Conservation (phyloP, 1,140 invertebrate species). For the Drosophila bifasciata region DNA sequence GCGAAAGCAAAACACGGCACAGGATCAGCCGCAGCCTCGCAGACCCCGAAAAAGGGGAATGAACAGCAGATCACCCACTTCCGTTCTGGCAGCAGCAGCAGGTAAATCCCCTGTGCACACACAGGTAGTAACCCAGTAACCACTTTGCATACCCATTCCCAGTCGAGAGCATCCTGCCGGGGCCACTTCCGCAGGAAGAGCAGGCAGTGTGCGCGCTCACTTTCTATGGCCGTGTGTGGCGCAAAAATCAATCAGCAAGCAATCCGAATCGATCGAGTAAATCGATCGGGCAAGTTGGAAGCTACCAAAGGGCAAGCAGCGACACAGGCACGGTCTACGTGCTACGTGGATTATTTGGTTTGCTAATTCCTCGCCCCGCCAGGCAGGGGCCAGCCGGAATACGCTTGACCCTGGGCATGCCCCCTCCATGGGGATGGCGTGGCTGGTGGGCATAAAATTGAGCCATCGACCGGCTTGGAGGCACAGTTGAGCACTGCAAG, state of each 20-base stretch:
- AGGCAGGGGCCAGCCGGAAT: constrained; percentile 4
- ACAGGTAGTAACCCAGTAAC: constrained; percentile 5
- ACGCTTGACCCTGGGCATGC: constrained; percentile 51
- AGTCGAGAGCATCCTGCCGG: background rate
- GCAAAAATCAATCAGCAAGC: background rate
- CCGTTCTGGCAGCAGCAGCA: constrained; percentile 31
- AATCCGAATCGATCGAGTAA: too few species aligned
- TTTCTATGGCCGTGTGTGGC: constrained; percentile 11
- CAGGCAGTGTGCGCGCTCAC: constrained; percentile 7
- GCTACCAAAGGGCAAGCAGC: constrained; percentile 28
- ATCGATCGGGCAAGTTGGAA: constrained; percentile 5
- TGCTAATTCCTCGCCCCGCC: constrained; percentile 36
- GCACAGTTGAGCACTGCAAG: constrained; percentile 61
- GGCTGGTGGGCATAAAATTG: constrained; percentile 51
- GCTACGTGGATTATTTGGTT: constrained; percentile 60
- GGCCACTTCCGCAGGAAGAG: constrained; percentile 43
- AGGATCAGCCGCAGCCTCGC: too few species aligned
- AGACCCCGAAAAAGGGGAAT: constrained; percentile 11
- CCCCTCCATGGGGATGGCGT: background rate
- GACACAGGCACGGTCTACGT: constrained; percentile 23
- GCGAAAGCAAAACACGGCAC: constrained; percentile 60
- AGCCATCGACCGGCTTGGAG: background rate
- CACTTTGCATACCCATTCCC: constrained; percentile 8
- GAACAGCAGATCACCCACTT: constrained; percentile 41
- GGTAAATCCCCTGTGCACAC: background rate